A percentile compares a stretch with the other conserved stretches of the same genome.
Conservation (phyloP, 1,140 invertebrate species). For the Hylyphantes graminicola region DNA sequence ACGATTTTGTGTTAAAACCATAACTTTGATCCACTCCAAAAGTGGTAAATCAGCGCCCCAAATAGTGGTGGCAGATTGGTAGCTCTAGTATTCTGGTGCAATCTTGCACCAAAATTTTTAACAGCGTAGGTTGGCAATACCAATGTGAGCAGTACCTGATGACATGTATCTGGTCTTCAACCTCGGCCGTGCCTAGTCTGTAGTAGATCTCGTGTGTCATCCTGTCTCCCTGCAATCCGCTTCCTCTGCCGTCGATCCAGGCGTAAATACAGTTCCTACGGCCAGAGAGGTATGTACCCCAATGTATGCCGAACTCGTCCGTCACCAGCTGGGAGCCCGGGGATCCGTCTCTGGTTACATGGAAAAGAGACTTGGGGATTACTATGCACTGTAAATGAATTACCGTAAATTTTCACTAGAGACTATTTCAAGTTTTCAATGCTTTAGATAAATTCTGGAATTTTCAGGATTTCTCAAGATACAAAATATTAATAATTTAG, state of each 20-base stretch:
- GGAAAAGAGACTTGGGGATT: background rate
- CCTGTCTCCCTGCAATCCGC: conserved; percentile 84
- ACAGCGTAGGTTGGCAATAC: background rate
- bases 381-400: no score
- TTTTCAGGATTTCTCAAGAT: no score
- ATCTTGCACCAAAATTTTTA: no score
- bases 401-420: no score
- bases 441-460: no score
- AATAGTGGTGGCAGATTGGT: no score
- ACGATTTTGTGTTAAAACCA: no score
- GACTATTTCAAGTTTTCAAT: no score
- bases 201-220: conserved; percentile 85
- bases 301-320: conserved; percentile 83
- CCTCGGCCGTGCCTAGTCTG: conserved; percentile 84
- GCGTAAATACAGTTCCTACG: conserved; percentile 87
- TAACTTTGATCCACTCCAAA: no score
- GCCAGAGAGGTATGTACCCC: conserved; percentile 85
- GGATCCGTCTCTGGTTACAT: conserved; percentile 78
- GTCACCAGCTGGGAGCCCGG: conserved; percentile 89
- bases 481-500: no score
- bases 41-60: no score
- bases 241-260: conserved; percentile 88
- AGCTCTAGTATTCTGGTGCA: no score
- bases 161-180: conserved; percentile 91
- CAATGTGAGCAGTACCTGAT: conserved; percentile 75